Percentiles rank a stretch among this genome's conserved stretches.
These are phyloP conservation scores for Meda fulgida DNA, from an alignment of 2,797 vertebrate species.

Conservation along the genomic window DNA sequence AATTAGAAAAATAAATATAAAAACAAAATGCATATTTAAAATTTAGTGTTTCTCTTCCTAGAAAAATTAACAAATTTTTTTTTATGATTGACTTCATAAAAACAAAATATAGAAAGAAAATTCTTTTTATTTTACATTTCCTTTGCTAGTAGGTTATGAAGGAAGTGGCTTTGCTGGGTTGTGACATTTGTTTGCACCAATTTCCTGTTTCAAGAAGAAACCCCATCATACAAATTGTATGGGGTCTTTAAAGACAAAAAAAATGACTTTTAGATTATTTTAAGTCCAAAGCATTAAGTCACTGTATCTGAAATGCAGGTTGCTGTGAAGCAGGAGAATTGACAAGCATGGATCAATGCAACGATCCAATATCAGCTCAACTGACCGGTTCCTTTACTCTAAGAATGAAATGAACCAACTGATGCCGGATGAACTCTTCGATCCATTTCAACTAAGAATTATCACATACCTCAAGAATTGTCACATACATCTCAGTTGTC, in stretches of 20 bases:
- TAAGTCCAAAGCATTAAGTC: not conserved
- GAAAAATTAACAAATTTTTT: not conserved
- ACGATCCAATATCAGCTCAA: not conserved
- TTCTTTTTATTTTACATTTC: no score
- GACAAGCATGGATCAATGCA: not conserved
- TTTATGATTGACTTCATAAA: no score
- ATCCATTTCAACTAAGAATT: not conserved
- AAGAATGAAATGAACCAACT: constrained; percentile 15
- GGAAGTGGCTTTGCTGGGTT: no score
- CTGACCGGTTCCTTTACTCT: not conserved
- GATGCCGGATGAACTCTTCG: not conserved
- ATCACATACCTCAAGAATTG: not conserved
- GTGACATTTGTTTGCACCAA: no score
- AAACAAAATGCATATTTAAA: not conserved
- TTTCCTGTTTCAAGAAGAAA: not conserved
- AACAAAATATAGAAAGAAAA: no score
- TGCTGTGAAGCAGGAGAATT: not conserved
- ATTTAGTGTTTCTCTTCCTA: not conserved
- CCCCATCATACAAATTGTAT: not conserved
- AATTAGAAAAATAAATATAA: not conserved
- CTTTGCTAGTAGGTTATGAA: no score
- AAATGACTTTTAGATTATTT: not conserved
- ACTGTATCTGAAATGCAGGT: not conserved
- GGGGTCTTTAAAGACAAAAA: not conserved
- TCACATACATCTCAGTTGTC: constrained; percentile 12